Evolutionary conservation across 2,797 vertebrate species (phyloP).

Genomic region (Melanotaenia pygmaea): DNA sequence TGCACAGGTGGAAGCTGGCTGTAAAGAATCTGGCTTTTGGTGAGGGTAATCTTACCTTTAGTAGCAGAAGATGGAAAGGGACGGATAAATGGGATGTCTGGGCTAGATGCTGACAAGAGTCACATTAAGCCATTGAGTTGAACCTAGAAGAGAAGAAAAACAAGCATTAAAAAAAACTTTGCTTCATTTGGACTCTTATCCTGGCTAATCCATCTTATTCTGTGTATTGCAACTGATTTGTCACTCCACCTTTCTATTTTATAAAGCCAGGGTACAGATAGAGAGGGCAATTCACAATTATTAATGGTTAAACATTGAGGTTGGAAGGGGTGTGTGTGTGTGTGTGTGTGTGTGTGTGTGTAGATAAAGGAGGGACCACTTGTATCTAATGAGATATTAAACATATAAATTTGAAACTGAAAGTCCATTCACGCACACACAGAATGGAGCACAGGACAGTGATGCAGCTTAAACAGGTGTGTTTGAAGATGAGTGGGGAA

Average conservation of each 20-base stretch:
- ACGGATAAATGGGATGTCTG: constrained; percentile 18
- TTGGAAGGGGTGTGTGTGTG: not conserved
- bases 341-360: no score
- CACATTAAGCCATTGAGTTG: constrained; percentile 58
- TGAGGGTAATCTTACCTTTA: constrained; percentile 47
- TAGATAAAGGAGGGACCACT: not conserved
- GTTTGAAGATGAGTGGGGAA: constrained; percentile 35
- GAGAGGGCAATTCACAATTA: not conserved
- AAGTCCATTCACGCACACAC: not conserved
- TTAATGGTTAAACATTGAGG: not conserved
- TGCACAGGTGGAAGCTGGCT: not conserved
- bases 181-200: not conserved
- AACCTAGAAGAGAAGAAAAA: constrained; percentile 37
- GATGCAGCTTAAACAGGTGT: constrained; percentile 7
- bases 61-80: constrained; percentile 41
- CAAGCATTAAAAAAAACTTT: not conserved
- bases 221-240: not conserved
- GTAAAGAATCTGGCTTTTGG: not conserved
- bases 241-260: not conserved
- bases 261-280: not conserved
- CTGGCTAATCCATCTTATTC: not conserved
- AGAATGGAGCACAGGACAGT: not conserved
- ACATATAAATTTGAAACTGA: not conserved
- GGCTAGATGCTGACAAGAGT: constrained; percentile 17
- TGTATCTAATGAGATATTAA: not conserved